A percentile compares a stretch with the other conserved stretches of the same genome.
Evolutionary conservation across 2,113 vertebrate species (phyloP).

Genomic region (Hippocampus guttulatus): DNA sequence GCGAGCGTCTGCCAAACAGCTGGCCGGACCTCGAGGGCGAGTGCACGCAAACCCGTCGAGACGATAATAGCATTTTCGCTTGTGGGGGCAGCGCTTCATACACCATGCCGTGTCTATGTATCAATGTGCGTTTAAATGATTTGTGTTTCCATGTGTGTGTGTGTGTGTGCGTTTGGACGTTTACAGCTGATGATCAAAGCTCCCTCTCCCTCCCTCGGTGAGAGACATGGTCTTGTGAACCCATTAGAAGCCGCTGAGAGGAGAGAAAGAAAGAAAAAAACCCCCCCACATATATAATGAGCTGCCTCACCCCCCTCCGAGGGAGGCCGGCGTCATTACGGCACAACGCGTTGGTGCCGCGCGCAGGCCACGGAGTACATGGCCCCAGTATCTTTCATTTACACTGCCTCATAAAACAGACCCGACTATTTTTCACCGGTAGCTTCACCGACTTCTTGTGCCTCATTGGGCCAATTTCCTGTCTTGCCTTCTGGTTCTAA

Average conservation of each 20-base stretch:
- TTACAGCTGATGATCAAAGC: constrained; percentile 57
- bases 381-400: constrained; percentile 36
- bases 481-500: constrained; percentile 18
- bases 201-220: constrained; percentile 11
- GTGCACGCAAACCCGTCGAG: too few species aligned
- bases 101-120: neutral
- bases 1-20: too few species aligned
- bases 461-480: constrained; percentile 43
- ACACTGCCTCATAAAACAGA: constrained; percentile 22
- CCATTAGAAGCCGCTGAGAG: constrained; percentile 47
- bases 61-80: too few species aligned
- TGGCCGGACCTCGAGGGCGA: too few species aligned
- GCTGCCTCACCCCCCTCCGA: constrained; percentile 32
- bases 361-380: constrained; percentile 11
- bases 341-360: constrained; percentile 15
- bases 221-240: constrained; percentile 29
- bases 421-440: constrained; percentile 23
- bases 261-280: neutral
- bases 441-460: constrained; percentile 10
- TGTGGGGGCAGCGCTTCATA: too few species aligned
- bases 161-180: constrained; percentile 11
- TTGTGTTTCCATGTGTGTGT: neutral
- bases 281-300: constrained; percentile 43
- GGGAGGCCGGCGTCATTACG: constrained; percentile 38
- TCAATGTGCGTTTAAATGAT: constrained; percentile 2